Conservation (phyloP, 2,113 vertebrate species). For the Epinephelus lanceolatus region DNA sequence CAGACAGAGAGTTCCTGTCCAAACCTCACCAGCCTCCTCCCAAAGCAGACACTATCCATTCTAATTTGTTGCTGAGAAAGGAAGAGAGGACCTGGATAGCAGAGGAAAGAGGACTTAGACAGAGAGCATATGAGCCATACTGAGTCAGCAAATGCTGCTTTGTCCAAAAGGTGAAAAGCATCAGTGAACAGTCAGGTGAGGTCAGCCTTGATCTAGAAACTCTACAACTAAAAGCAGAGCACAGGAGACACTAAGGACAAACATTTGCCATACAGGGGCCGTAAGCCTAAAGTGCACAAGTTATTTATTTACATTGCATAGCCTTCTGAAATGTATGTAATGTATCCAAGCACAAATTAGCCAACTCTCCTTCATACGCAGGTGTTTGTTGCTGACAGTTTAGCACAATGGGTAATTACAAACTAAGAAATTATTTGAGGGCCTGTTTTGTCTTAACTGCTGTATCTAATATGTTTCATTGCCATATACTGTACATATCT, state of each 20-base stretch:
- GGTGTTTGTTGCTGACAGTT: slow-evolving; percentile 4
- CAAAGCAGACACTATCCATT: background rate
- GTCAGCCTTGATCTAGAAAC: background rate
- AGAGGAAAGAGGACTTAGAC: background rate
- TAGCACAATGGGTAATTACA: background rate
- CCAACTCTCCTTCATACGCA: background rate
- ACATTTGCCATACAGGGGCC: slow-evolving; percentile 11
- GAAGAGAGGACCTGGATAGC: background rate
- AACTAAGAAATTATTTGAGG: background rate
- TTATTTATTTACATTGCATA: background rate
- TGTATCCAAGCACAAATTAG: slow-evolving; percentile 34
- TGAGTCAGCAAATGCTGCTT: slow-evolving; percentile 30
- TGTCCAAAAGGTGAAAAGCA: background rate
- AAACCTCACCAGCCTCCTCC: background rate
- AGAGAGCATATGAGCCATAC: background rate
- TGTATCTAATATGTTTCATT: slow-evolving; percentile 7
- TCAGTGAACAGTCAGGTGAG: background rate
- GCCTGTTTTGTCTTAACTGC: slow-evolving; percentile 3
- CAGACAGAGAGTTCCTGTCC: background rate
- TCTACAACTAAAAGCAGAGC: background rate
- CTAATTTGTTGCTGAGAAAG: background rate
- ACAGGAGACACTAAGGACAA: slow-evolving; percentile 24
- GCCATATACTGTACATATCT: background rate
- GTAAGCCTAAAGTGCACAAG: slow-evolving; percentile 36
- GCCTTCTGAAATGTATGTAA: background rate